Evolutionary conservation across 2,888 invertebrate species (phyloP).

Genomic region (Punctoribates punctum): DNA sequence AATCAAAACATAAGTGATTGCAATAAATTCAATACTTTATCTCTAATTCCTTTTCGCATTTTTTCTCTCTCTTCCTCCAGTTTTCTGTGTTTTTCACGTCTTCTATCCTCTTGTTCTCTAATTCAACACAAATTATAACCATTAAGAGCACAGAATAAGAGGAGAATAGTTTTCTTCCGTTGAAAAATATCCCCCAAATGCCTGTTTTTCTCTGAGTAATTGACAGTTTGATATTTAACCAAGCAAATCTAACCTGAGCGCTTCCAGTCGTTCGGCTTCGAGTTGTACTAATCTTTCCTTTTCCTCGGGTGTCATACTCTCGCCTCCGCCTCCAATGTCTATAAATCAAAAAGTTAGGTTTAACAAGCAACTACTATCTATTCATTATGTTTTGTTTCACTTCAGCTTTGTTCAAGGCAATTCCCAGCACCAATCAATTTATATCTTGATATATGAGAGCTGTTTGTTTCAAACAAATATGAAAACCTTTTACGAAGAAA

Average conservation of each 20-base stretch:
- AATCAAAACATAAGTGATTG: not conserved
- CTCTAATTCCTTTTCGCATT: slow-evolving; percentile 97
- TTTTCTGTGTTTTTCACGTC: slow-evolving; percentile 98
- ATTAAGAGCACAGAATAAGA: not conserved
- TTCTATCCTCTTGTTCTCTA: slow-evolving; percentile 89
- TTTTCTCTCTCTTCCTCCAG: slow-evolving; percentile 99
- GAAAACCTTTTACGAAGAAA: not conserved
- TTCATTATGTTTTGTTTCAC: too few relatives aligned
- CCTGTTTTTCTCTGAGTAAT: too few relatives aligned
- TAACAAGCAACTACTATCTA: too few relatives aligned
- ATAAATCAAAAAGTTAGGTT: not conserved
- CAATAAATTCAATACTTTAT: slow-evolving; percentile 71
- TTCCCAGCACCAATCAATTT: too few relatives aligned
- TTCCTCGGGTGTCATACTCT: slow-evolving; percentile 57
- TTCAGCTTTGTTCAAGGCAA: too few relatives aligned
- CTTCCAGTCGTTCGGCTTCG: slow-evolving; percentile 94
- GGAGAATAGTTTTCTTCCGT: too few relatives aligned
- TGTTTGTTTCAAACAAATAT: too few relatives aligned
- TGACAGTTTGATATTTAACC: too few relatives aligned
- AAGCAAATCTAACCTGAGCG: slow-evolving; percentile 64
- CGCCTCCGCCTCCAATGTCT: slow-evolving; percentile 38
- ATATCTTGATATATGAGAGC: too few relatives aligned
- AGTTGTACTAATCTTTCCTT: slow-evolving; percentile 98
- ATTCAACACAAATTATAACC: not conserved
- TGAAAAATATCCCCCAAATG: not conserved